phyloP scores from a whole-genome alignment of 2,113 vertebrate genomes.

The Carassius auratus region DNA sequence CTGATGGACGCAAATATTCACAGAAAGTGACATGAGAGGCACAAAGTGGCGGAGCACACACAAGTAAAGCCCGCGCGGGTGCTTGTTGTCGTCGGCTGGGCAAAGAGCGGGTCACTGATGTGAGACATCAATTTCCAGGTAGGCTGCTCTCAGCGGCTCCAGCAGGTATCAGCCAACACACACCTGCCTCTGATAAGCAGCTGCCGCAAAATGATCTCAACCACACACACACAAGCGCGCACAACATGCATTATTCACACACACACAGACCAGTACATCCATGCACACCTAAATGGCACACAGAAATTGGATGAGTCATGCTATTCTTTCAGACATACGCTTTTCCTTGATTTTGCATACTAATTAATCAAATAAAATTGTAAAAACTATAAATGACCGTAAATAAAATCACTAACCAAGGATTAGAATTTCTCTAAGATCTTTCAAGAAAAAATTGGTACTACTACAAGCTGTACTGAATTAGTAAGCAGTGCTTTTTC shows the following conservation, averaged over 20 bases:
- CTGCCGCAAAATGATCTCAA: conserved; percentile 76
- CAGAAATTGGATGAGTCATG: conserved; percentile 6
- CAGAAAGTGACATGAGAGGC: conserved; percentile 19
- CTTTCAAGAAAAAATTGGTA: too few relatives aligned
- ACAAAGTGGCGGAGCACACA: conserved; percentile 24
- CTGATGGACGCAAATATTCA: conserved; percentile 32
- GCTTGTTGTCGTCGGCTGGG: conserved; percentile 65
- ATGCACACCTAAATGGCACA: conserved; percentile 49
- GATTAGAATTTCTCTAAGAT: too few relatives aligned
- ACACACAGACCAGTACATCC: conserved; percentile 53
- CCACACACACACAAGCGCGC: conserved; percentile 7
- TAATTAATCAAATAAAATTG: conserved; percentile 8
- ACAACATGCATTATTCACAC: conserved; percentile 43
- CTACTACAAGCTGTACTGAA: too few relatives aligned
- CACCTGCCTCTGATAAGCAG: conserved; percentile 81
- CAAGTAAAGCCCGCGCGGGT: conserved; percentile 42
- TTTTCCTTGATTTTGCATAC: not conserved
- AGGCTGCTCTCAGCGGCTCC: conserved; percentile 79
- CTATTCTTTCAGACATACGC: not conserved
- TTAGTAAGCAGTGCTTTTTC: too few relatives aligned
- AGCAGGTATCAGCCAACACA: conserved; percentile 81
- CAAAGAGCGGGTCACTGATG: conserved; percentile 76
- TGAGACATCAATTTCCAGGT: conserved; percentile 86
- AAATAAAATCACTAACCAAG: too few relatives aligned
- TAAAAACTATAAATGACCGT: not conserved